Evolutionary conservation across 1,140 invertebrate genomes (phyloP).

Genomic region (Cylas formicarius): DNA sequence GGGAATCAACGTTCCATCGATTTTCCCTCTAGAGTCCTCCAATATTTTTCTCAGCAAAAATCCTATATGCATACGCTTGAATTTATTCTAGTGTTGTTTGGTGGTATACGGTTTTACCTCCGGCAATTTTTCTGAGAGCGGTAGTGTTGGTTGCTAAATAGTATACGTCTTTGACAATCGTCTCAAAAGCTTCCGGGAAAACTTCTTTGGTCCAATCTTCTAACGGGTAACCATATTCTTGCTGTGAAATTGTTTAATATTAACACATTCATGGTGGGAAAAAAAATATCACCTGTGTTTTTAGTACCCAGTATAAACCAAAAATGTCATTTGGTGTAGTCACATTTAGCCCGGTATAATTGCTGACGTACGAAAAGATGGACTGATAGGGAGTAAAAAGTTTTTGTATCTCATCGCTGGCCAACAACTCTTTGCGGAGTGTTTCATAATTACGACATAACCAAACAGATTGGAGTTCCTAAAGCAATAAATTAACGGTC

Average conservation of each 20-base stretch:
- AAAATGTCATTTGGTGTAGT: too few relatives aligned
- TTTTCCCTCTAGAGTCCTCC: conserved; percentile 7
- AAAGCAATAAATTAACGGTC: background rate
- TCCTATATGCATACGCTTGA: too few relatives aligned
- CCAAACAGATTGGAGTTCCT: conserved; percentile 4
- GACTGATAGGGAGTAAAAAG: background rate
- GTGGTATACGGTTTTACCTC: too few relatives aligned
- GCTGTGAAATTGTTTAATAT: conserved; percentile 10
- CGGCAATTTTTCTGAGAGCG: conserved; percentile 9
- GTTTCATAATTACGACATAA: conserved; percentile 1
- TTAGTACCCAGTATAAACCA: background rate
- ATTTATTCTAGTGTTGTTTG: too few relatives aligned
- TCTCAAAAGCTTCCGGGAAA: conserved; percentile 27
- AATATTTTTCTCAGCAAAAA: conserved; percentile 6
- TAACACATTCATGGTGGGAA: background rate
- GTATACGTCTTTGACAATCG: conserved; percentile 13
- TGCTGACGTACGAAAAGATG: background rate
- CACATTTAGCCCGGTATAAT: too few relatives aligned
- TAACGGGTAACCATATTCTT: conserved; percentile 26
- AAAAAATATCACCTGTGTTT: background rate
- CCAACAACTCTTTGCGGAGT: background rate
- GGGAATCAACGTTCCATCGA: conserved; percentile 5
- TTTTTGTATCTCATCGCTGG: conserved; percentile 6
- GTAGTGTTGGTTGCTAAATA: conserved; percentile 21
- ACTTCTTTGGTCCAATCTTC: conserved; percentile 32